Evolutionary conservation across 2,888 invertebrate genomes (phyloP), one percentile per base, ranked within the genome.

Genomic region (Diarsia rubi): DNA sequence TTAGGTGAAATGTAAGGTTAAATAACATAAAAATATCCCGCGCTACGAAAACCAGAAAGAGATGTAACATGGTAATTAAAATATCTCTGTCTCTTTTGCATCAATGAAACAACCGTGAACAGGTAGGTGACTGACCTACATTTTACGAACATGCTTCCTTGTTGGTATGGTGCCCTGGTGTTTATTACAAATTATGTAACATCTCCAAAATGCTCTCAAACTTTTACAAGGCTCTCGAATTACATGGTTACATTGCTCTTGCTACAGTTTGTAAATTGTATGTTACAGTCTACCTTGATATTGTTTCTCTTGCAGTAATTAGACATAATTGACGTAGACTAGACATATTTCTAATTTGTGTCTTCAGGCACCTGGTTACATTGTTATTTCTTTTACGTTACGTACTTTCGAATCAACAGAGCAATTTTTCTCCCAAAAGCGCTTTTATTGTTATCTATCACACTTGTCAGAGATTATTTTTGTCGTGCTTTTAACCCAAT

Each of bases 141-240:
- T 88, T 87, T 86, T 81, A 80, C 78, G 70, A 60, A 72, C 66
- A 47, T 59, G 75, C 80, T 92, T 92, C 92, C 86, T 90, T 66
- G 70, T 70, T 72, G 71, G 78, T 88, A 89, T 95, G 90, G 5
- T 73, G 63, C 83, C 95, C 94, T 96, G 85, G 95, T 96, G 88
- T 79, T 84, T 92, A 91, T 95, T 95, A 95, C 95, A 95, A 94
- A 93, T 95, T 92, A 94, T 95, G 95, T 95, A 95, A 95, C 88
- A 86, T 89, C 88, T 90, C 88, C 74, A 84, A 84, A 82, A 86
- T 82, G 85, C 86, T 84, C 83, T 68, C 71, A 69, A 82, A 79
- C 76, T 86, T 89, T 86, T 78, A 69, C 67, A 72, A 90, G 86
- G 88, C 85, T 81, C 79, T 81, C 24, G 2, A 64, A 82, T 86